These are phyloP conservation scores for Byasa hedistus DNA, from an alignment of 2,888 invertebrate genomes.

Conservation along the genomic window DNA sequence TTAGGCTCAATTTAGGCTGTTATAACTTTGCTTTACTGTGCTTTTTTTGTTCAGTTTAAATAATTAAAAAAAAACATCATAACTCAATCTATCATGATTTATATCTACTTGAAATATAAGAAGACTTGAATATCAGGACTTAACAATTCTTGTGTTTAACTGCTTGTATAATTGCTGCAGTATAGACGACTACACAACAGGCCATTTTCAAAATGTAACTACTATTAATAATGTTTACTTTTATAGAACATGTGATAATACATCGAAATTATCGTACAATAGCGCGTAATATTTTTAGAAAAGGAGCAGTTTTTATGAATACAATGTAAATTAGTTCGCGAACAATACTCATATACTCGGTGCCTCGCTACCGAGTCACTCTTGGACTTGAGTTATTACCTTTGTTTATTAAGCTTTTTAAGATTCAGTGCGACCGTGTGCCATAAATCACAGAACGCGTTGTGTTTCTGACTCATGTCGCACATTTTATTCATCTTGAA, in stretches of 20 bases:
- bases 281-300: background rate
- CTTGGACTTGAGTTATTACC: slow-evolving; percentile 30
- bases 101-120: too few species aligned
- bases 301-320: slow-evolving; percentile 7
- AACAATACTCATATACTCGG: slow-evolving; percentile 24
- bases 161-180: too few species aligned
- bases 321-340: slow-evolving; percentile 24
- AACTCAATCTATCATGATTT: too few species aligned
- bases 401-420: slow-evolving; percentile 33
- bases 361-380: slow-evolving; percentile 17
- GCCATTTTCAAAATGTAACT: background rate
- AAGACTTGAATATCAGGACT: too few species aligned
- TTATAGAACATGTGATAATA: background rate
- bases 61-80: too few species aligned
- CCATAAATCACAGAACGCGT: slow-evolving; percentile 30
- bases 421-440: slow-evolving; percentile 28
- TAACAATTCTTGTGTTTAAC: too few species aligned
- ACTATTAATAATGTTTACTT: background rate
- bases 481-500: slow-evolving; percentile 27
- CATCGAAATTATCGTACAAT: background rate
- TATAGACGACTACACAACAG: background rate
- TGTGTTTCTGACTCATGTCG: slow-evolving; percentile 29
- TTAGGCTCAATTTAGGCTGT: background rate
- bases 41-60: too few species aligned
- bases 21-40: too few species aligned